Evolutionary conservation across 2,888 invertebrate species (phyloP).

Genomic region (Lepidochitona cinerea): DNA sequence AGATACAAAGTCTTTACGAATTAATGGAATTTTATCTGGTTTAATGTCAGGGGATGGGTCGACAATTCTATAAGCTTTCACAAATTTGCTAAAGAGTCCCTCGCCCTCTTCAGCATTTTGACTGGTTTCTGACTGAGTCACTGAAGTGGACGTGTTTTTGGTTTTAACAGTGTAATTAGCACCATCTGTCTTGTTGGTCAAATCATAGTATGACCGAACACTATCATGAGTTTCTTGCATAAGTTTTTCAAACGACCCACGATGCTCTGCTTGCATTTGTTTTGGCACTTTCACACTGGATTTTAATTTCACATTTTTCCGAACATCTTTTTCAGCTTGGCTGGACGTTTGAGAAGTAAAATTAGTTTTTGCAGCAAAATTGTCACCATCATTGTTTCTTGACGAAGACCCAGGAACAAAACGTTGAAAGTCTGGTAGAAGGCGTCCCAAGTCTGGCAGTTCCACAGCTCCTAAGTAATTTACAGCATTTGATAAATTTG

Average conservation of each 20-base stretch:
- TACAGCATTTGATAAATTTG: neutral
- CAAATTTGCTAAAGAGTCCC: neutral
- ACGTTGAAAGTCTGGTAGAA: neutral
- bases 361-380: neutral
- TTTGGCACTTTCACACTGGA: no score
- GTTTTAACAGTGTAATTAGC: neutral
- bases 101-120: neutral
- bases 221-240: slow-evolving; percentile 37
- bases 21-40: slow-evolving; percentile 33
- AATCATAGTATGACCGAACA: slow-evolving; percentile 8
- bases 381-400: neutral
- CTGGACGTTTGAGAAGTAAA: no score
- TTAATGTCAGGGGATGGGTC: neutral
- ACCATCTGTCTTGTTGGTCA: neutral
- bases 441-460: neutral
- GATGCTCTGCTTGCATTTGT: neutral
- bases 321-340: neutral
- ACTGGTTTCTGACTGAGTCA: neutral
- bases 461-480: neutral
- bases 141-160: neutral
- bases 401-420: neutral
- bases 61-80: neutral
- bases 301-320: neutral
- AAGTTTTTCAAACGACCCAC: neutral
- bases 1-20: slow-evolving; percentile 45